Percentiles rank a stretch among this genome's conserved stretches.
These are phyloP conservation scores for Drosophila melanogaster DNA, from an alignment of 1,140 invertebrate genomes.

Conservation along the genomic window Release_6_plus_ISO1_MT NT_033777.3:25127001-25127500, in stretches of 20 bases:
- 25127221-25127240: slow-evolving; percentile 86
- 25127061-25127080: slow-evolving; percentile 87
- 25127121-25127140: slow-evolving; percentile 86
- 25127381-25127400: not conserved
- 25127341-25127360: slow-evolving; percentile 36
- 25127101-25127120: slow-evolving; percentile 90
- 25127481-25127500: no score
- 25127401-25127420: not conserved
- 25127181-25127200: slow-evolving; percentile 89
- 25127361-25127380: slow-evolving; percentile 1
- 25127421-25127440: not conserved
- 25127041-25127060: slow-evolving; percentile 89
- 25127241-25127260: slow-evolving; percentile 85
- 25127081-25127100: slow-evolving; percentile 95
- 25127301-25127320: slow-evolving; percentile 93
- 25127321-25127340: slow-evolving; percentile 63
- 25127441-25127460: not conserved
- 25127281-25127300: slow-evolving; percentile 92
- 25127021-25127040: slow-evolving; percentile 89
- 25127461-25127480: not conserved
- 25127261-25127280: slow-evolving; percentile 87
- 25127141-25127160: slow-evolving; percentile 89
- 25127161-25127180: slow-evolving; percentile 92
- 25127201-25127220: slow-evolving; percentile 86
- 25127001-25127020: slow-evolving; percentile 88